Evolutionary conservation across 2,888 invertebrate genomes (phyloP).

Genomic region (Trissoscelio sp.): DNA sequence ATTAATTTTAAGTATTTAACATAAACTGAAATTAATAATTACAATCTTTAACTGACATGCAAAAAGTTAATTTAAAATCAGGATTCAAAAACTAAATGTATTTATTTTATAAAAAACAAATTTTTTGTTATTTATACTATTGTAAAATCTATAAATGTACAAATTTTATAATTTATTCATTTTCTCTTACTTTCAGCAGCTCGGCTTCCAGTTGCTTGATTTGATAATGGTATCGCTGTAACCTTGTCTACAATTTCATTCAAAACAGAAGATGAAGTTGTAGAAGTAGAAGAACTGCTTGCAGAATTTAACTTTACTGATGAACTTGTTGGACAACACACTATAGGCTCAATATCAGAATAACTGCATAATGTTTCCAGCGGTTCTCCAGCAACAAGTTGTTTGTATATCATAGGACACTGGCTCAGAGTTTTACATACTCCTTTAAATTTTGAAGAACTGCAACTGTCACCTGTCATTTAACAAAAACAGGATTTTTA

Average conservation of each 20-base stretch:
- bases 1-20: too few relatives aligned
- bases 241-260: neutral
- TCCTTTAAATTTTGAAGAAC: constrained; percentile 66
- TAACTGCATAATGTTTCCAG: constrained; percentile 73
- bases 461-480: constrained; percentile 71
- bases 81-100: too few relatives aligned
- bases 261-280: neutral
- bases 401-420: constrained; percentile 73
- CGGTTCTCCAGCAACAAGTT: constrained; percentile 72
- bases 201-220: constrained; percentile 21
- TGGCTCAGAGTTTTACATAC: constrained; percentile 70
- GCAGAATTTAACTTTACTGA: neutral
- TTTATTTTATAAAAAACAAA: too few relatives aligned
- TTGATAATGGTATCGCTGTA: constrained; percentile 12
- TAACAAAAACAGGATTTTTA: neutral
- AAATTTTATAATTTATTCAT: too few relatives aligned
- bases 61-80: too few relatives aligned
- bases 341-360: constrained; percentile 70
- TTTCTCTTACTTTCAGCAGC: constrained; percentile 53
- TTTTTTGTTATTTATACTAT: too few relatives aligned
- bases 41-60: too few relatives aligned
- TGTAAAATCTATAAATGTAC: too few relatives aligned
- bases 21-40: too few relatives aligned
- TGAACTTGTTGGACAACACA: constrained; percentile 76
- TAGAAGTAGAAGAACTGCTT: neutral